Conservation (phyloP, 2,113 vertebrate genomes). For the Capreolus pygargus region DNA sequence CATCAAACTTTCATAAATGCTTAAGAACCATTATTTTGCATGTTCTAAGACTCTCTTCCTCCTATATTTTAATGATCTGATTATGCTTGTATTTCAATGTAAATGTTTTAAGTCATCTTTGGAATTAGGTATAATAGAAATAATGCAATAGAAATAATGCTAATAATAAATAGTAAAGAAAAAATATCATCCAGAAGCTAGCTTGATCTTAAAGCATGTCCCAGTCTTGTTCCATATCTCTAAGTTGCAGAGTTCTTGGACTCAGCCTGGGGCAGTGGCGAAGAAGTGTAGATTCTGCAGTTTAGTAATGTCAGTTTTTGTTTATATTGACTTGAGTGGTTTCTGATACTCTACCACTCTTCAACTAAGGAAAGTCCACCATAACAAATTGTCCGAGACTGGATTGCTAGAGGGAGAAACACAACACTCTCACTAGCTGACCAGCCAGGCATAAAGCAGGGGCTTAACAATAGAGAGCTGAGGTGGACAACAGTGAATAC, state of each 20-base stretch:
- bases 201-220: not conserved
- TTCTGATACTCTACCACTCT: not conserved
- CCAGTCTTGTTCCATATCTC: not conserved
- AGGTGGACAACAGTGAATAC: not conserved
- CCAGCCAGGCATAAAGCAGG: not conserved
- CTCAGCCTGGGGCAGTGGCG: not conserved
- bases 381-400: not conserved
- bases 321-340: not conserved
- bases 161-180: not conserved
- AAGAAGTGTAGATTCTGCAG: not conserved
- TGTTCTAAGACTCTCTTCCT: not conserved
- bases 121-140: not conserved
- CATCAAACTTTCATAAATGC: not conserved
- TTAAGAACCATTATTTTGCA: not conserved
- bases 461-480: not conserved
- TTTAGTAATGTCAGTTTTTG: not conserved
- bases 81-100: not conserved
- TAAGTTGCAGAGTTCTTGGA: not conserved
- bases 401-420: not conserved
- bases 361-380: not conserved
- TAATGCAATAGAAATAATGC: not conserved
- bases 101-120: not conserved
- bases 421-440: not conserved
- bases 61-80: not conserved
- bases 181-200: not conserved